Percentiles rank a stretch among this genome's conserved stretches.
These are phyloP conservation scores for Amphiprion clarkii DNA, from an alignment of 2,797 vertebrate genomes.

Conservation along the genomic window DNA sequence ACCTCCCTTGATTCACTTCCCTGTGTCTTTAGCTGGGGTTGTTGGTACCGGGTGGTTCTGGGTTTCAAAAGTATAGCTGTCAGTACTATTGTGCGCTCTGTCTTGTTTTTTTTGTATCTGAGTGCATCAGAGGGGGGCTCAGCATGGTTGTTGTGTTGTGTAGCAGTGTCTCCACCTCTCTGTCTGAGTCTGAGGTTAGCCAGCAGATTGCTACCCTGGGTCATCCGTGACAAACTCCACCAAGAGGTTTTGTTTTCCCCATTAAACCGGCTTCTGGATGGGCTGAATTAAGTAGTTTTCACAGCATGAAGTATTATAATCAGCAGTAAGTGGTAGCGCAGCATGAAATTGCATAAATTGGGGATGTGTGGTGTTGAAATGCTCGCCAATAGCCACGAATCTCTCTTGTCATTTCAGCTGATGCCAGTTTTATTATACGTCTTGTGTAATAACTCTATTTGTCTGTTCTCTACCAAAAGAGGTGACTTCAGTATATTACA, in stretches of 20 bases:
- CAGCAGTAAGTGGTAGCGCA: constrained; percentile 30
- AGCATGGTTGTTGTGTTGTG: constrained; percentile 25
- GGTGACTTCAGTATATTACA: no score
- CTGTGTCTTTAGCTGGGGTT: constrained; percentile 9
- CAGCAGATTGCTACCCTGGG: background rate
- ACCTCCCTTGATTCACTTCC: constrained; percentile 12
- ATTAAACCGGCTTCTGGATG: constrained; percentile 26
- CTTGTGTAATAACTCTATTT: no score
- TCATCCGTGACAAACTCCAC: constrained; percentile 5
- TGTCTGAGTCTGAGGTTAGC: constrained; percentile 24
- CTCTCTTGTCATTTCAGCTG: constrained; percentile 19
- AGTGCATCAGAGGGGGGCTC: constrained; percentile 2
- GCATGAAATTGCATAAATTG: constrained; percentile 37
- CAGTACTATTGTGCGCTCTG: constrained; percentile 20
- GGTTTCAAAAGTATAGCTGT: constrained; percentile 28
- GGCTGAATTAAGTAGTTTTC: constrained; percentile 13
- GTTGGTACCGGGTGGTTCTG: constrained; percentile 6
- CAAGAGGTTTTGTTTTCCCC: constrained; percentile 4
- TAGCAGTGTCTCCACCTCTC: constrained; percentile 21
- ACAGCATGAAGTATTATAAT: constrained; percentile 37
- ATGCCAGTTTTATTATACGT: background rate
- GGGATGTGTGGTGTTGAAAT: constrained; percentile 22
- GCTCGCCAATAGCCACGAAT: constrained; percentile 19
- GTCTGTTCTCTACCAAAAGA: no score
- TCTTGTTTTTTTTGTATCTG: constrained; percentile 13